Percentiles rank a stretch among this genome's conserved stretches.
Evolutionary conservation across 2,113 vertebrate species (phyloP).

Genomic region (Hipposideros armiger): DNA sequence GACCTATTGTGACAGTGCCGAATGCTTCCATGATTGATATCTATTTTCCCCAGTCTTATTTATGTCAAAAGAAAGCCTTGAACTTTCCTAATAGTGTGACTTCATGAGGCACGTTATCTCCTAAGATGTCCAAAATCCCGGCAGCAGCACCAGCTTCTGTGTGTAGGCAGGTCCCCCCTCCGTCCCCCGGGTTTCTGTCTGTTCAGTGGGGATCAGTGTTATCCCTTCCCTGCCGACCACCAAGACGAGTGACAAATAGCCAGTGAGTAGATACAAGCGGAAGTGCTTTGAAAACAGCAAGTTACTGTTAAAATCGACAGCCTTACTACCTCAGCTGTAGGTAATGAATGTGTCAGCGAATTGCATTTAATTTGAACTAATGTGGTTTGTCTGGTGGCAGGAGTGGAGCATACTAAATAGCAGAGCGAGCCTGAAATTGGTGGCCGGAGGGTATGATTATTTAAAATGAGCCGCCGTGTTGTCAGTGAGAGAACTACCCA

Average conservation of each 20-base stretch:
- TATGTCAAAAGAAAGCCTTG: not conserved
- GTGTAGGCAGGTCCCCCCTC: rapidly evolving
- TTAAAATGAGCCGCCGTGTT: not conserved
- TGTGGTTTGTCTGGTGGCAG: not conserved
- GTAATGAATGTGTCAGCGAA: not conserved
- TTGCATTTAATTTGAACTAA: not conserved
- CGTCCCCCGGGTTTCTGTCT: not conserved
- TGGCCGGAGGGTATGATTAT: not conserved
- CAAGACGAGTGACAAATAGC: rapidly evolving
- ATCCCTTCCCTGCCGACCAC: not conserved
- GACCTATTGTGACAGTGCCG: rapidly evolving
- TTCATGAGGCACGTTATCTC: not conserved
- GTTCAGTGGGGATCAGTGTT: not conserved
- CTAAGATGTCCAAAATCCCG: rapidly evolving
- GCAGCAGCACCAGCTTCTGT: not conserved
- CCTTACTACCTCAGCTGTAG: not conserved
- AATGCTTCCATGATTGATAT: not conserved
- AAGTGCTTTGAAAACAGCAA: not conserved
- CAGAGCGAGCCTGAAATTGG: not conserved
- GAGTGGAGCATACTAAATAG: not conserved
- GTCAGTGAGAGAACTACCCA: not conserved
- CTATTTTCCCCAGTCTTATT: not conserved
- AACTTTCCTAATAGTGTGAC: not conserved
- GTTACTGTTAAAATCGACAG: not conserved
- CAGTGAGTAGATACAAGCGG: not conserved